Evolutionary conservation across 1,140 invertebrate species (phyloP), one percentile per base, ranked within the genome.

Genomic region (Neoseiulus cucumeris): DNA sequence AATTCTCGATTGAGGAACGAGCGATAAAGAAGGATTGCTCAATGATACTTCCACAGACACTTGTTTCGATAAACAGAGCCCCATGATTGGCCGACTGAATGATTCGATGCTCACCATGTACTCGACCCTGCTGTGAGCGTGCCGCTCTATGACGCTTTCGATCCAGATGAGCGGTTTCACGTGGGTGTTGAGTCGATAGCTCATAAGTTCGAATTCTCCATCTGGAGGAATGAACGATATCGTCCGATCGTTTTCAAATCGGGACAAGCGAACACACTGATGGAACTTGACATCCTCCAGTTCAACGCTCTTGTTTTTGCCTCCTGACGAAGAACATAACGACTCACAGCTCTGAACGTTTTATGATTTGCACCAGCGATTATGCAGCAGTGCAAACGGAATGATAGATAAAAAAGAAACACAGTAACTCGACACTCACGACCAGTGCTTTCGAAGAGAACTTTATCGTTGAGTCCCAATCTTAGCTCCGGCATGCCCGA

Each of bases 91-190:
- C n/a, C 12, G n/a, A 12, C n/a, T 44, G 42, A 44, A n/a, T n/a
- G n/a, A n/a, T n/a, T n/a, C n/a, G n/a, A n/a, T n/a, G n/a, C 98
- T 98, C 18, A 99, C 93, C 94, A 98, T 99, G 74, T 94, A 98
- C 73, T 99, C 96, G 0, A 99, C 92, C 65, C 96, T 79, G 68
- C 91, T 96, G 76, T 98, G 93, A 28, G 87, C 91, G 78, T 98
- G 91, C n/a, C 92, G 82, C 75, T 99, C 95, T 69, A 98, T 98
- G 1, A 98, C 93, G 28, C 93, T 96, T 75, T 99, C 96, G 69
- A 99, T 97, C 96, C 95, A 99, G 73, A 99, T 98, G 28, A 99
- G 75, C 0, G 96, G 96, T 74, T 98, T 98, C 0, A 90, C 92
- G 76, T 96, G 91, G 5, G 93, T 97, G 73, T 93, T 97, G 4